Evolutionary conservation across 92 coral and sea anemone genomes (phyloP).

Genomic region (Paramuricea clavata): DNA sequence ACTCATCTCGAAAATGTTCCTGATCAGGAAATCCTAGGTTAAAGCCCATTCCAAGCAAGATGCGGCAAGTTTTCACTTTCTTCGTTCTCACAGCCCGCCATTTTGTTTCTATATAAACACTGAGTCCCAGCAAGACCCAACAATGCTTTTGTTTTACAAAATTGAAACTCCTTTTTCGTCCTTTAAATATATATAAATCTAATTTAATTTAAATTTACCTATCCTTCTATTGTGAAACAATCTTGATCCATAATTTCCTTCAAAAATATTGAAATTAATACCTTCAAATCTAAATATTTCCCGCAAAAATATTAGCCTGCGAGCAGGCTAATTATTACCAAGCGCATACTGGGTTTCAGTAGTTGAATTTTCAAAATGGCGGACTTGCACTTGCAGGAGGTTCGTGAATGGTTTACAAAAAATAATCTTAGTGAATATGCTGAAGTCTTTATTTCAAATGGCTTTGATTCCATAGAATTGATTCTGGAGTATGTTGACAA

Average conservation of each 20-base stretch:
- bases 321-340: too few species aligned
- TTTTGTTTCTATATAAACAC: neutral
- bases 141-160: neutral
- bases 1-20: constrained; percentile 47
- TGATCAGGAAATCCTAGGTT: constrained; percentile 24
- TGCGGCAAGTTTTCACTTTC: neutral
- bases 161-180: too few species aligned
- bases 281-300: too few species aligned
- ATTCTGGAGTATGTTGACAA: constrained; percentile 38
- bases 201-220: too few species aligned
- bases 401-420: constrained; percentile 60
- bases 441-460: constrained; percentile 49
- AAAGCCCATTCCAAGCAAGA: constrained; percentile 48
- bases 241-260: too few species aligned
- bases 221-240: too few species aligned
- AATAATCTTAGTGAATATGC: constrained; percentile 53
- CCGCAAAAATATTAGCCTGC: too few species aligned
- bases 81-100: constrained; percentile 6
- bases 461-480: constrained; percentile 60
- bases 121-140: too few species aligned
- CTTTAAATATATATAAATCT: too few species aligned
- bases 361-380: constrained; percentile 46
- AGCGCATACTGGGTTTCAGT: too few species aligned
- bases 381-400: constrained; percentile 35
- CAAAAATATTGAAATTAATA: too few species aligned